Conservation (phyloP, 2,797 vertebrate genomes). For the Lutjanus argentimaculatus region DNA sequence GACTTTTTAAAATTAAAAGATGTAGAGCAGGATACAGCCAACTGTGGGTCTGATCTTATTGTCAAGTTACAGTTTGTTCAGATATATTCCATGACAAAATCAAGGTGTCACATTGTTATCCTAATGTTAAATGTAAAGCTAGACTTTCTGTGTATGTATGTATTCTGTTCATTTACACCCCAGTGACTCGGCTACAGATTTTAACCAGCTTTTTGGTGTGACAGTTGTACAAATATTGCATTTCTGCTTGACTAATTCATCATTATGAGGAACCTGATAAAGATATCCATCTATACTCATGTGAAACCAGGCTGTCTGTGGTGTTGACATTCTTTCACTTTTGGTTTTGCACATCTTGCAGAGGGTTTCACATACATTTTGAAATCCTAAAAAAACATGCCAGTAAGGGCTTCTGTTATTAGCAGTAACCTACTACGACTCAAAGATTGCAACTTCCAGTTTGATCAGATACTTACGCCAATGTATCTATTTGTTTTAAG, state of each 20-base stretch:
- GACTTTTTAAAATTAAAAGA: neutral
- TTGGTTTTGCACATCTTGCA: constrained; percentile 14
- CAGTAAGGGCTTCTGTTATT: neutral
- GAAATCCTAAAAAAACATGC: neutral
- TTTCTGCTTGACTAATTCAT: neutral
- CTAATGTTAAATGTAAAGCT: neutral
- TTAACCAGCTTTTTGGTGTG: neutral
- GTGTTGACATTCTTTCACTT: constrained; percentile 5
- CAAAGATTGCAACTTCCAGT: neutral
- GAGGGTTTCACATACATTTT: neutral
- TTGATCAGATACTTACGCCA: too few species aligned
- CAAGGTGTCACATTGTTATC: neutral
- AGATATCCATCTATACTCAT: neutral
- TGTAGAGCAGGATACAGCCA: neutral
- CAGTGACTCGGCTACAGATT: neutral
- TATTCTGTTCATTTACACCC: neutral
- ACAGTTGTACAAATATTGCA: neutral
- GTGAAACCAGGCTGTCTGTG: neutral
- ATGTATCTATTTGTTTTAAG: neutral
- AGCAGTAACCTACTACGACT: neutral
- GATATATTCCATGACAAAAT: neutral
- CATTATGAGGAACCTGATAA: constrained; percentile 1
- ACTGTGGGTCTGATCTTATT: neutral
- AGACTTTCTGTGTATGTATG: neutral
- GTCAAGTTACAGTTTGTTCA: neutral